Conservation (phyloP, 2,888 invertebrate species). For the Himalopsyche kuldschensis region DNA sequence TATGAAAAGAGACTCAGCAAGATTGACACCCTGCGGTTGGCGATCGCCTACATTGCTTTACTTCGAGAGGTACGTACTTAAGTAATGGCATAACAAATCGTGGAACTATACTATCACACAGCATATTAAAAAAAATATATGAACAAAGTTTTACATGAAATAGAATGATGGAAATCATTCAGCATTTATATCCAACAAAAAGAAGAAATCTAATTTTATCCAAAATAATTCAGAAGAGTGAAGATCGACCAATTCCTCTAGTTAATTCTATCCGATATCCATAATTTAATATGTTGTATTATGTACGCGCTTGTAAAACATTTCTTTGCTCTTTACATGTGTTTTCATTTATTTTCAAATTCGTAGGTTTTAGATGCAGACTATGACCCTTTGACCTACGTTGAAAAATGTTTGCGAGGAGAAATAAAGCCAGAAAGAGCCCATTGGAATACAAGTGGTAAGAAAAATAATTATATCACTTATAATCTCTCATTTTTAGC, state of each 20-base stretch:
- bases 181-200: too few relatives aligned
- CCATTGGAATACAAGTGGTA: slow-evolving; percentile 97
- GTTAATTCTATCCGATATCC: background rate
- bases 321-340: background rate
- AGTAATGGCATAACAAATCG: too few relatives aligned
- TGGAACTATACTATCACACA: too few relatives aligned
- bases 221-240: background rate
- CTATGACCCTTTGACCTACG: slow-evolving; percentile 89
- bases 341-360: background rate
- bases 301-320: background rate
- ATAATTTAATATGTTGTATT: background rate
- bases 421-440: slow-evolving; percentile 87
- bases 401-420: slow-evolving; percentile 87
- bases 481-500: background rate
- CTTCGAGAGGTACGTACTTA: slow-evolving; percentile 67
- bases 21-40: slow-evolving; percentile 95
- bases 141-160: too few relatives aligned
- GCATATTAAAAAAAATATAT: too few relatives aligned
- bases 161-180: too few relatives aligned
- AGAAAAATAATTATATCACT: slow-evolving; percentile 41
- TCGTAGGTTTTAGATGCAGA: slow-evolving; percentile 76
- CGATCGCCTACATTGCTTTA: slow-evolving; percentile 96
- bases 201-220: background rate
- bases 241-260: background rate
- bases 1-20: slow-evolving; percentile 98